These are phyloP conservation scores for Leistus spinibarbis DNA, from an alignment of 2,888 invertebrate genomes.

Conservation along the genomic window DNA sequence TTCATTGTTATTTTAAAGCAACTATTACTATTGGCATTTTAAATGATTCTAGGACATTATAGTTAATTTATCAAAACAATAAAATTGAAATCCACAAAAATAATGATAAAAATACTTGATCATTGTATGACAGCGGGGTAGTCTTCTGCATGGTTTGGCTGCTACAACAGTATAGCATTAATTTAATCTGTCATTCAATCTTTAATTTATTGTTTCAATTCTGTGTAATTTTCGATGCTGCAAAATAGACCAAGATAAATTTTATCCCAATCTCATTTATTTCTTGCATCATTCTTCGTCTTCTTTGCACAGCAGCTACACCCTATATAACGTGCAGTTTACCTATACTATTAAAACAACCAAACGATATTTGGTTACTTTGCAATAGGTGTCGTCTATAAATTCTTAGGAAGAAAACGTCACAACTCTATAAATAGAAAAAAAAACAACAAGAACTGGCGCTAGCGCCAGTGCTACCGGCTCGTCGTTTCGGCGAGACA, in stretches of 20 bases:
- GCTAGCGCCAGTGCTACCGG: no score
- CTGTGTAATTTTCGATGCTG: slow-evolving; percentile 29
- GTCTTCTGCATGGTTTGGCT: background rate
- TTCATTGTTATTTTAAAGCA: no score
- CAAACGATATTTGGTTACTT: background rate
- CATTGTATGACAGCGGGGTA: background rate
- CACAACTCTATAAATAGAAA: no score
- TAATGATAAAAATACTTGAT: background rate
- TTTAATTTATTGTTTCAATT: slow-evolving; percentile 33
- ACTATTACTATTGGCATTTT: no score
- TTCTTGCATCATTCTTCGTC: slow-evolving; percentile 25
- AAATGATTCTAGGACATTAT: no score
- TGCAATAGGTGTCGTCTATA: background rate
- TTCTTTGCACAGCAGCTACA: background rate
- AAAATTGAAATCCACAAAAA: background rate
- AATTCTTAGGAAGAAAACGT: background rate
- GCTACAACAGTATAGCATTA: background rate
- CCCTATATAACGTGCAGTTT: background rate
- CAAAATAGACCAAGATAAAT: slow-evolving; percentile 30
- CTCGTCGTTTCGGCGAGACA: no score
- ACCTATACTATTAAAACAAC: background rate
- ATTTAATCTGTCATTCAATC: slow-evolving; percentile 32
- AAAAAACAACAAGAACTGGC: no score
- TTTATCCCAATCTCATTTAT: slow-evolving; percentile 34
- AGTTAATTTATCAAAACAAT: background rate